phyloP scores from a whole-genome alignment of 1,140 invertebrate species.

The Centruroides sculpturatus region DNA sequence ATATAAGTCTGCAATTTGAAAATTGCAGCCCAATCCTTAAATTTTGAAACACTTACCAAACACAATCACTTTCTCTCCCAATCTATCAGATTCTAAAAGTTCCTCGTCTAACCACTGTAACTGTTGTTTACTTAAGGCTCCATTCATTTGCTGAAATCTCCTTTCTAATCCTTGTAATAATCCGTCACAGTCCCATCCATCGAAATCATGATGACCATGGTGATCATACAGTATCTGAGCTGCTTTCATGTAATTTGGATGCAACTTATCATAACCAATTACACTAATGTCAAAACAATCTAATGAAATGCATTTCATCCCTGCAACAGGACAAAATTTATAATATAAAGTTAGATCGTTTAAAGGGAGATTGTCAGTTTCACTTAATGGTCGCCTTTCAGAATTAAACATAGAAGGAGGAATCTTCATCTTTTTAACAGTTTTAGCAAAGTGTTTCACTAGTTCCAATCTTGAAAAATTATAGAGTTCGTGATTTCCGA shows the following conservation, averaged over 20 bases:
- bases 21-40: no score
- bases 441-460: conserved; percentile 10
- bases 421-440: conserved; percentile 7
- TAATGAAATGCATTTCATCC: conserved; percentile 24
- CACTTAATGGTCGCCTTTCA: neutral
- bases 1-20: no score
- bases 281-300: conserved; percentile 29
- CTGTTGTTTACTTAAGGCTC: conserved; percentile 25
- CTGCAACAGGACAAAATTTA: conserved; percentile 19
- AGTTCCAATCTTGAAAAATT: conserved; percentile 25
- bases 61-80: conserved; percentile 19
- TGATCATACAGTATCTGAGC: conserved; percentile 16
- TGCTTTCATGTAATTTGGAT: conserved; percentile 18
- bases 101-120: conserved; percentile 25
- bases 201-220: conserved; percentile 24
- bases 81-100: conserved; percentile 19
- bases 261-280: conserved; percentile 19
- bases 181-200: conserved; percentile 21
- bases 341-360: conserved; percentile 21
- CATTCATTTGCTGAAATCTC: conserved; percentile 28
- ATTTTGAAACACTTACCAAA: conserved; percentile 13
- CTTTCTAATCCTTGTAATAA: conserved; percentile 17
- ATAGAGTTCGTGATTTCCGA: conserved; percentile 33
- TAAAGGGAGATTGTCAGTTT: neutral
- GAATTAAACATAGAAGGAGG: conserved; percentile 4